Evolutionary conservation across 2,113 vertebrate species (phyloP), one percentile per base, ranked within the genome.

Genomic region (Nansenia antarctica): DNA sequence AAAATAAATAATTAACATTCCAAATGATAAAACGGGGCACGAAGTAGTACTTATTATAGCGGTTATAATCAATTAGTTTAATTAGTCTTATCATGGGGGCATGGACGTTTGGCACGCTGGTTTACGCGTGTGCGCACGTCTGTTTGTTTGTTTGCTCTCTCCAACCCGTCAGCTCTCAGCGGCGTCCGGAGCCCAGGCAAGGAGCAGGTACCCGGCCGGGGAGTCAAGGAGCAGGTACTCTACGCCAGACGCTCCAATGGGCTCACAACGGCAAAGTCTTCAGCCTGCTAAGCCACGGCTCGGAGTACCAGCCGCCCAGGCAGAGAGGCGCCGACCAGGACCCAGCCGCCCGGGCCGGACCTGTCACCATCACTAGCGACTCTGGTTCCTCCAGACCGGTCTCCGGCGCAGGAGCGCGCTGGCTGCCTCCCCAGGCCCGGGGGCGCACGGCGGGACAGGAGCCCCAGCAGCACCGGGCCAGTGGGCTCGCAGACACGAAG

Each of bases 231-330:
- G 90, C 90, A 0, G 92, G 91, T 64, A 67, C 76, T 65, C 94
- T 93, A 85, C 91, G 94, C 67, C 95, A 95, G 74, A 91, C 90
- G 37, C 90, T 98, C 39, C 95, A 95, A 72, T 98, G 97, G 97
- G 92, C 94, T 70, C 95, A 96, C 91, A 96, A 96, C 72, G 97
- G 97, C 67, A 93, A 95, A 86, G 89, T 96, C 65, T 97, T 94
- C 78, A 98, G 97, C 77, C 91, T 98, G 70, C 87, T 98, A 45
- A 98, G 95, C 80, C 93, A 93, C 27, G 96, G 95, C 49, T 87
- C 95, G 1, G 90, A 95, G 85, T 97, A 95, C 76, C 95, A 95
- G 85, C 93, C 94, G 1, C 85, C 94, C 20, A 86, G 92, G 63
- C 92, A 93, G 18, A 90, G 92, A 55, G 90, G 89, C 63, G 83